Evolutionary conservation across 2,113 vertebrate species (phyloP), one percentile per base, ranked within the genome.

Genomic region (Todiramphus chloris): DNA sequence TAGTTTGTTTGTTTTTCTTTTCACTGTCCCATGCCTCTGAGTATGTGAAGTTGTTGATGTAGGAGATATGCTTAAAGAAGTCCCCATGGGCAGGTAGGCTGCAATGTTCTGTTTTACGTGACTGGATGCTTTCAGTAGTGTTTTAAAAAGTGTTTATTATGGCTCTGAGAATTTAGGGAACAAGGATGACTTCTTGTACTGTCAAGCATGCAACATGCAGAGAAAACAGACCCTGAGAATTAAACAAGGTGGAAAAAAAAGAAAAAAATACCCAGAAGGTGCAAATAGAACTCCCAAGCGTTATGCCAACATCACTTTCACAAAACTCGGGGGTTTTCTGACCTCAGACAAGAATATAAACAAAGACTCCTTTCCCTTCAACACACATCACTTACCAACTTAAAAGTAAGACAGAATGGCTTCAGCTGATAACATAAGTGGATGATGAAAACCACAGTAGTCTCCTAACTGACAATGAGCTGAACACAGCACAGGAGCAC

Each of bases 171-270:
- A 87, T 66, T 94, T 44, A 99, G 98, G 19, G 98, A 98, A 98
- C 64, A 98, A 97, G 11, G 98, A 98, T 58, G 97, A 98, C 56
- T 97, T 98, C 62, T 21, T 74, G 66, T 95, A 98, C 48, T 98
- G 98, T 93, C 97, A 98, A 96, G 97, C 94, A 13, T 98, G 98
- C 92, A 98, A 99, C 95, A 97, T 88, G 66, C 98, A 87, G 98
- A 99, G 25, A 97, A 98, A 94, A 95, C 92, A 98, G 88, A 98
- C 96, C 72, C 97, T 97, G 75, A 97, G 92, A 44, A 70, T n/a
- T 79, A 68, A 67, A 64, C 72, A 74, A 63, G 46, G 83, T 46
- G 69, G 63, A 91, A 76, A 83, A 76, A 83, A 46, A 21, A 4
- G 10, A 20, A 92, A 81, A 51, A 51, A 67, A 41, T n/a, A 15